Conservation (phyloP, 2,113 vertebrate genomes). For the Crotalus tigris region DNA sequence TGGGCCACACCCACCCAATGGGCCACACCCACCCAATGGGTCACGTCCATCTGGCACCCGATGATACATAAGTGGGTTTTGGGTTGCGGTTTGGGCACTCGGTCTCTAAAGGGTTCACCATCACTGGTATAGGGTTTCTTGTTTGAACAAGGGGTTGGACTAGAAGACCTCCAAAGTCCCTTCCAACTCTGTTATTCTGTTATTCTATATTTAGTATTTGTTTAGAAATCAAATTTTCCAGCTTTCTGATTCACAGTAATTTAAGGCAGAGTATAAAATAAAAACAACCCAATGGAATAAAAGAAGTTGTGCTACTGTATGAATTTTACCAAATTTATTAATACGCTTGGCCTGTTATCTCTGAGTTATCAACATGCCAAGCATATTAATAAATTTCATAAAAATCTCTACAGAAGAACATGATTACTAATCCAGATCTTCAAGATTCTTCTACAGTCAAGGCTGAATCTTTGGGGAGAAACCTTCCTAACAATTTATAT, state of each 20-base stretch:
- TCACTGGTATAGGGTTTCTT: no score
- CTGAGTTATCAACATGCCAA: neutral
- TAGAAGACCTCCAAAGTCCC: no score
- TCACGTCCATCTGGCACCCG: no score
- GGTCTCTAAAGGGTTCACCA: no score
- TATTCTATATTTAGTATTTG: neutral
- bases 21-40: no score
- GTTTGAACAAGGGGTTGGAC: neutral
- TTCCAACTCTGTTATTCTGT: no score
- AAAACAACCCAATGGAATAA: neutral
- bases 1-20: no score
- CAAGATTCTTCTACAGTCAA: neutral
- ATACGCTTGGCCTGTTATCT: no score
- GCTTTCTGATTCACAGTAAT: neutral
- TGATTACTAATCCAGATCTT: neutral
- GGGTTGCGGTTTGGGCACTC: no score
- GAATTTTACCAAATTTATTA: no score
- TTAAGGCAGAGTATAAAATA: neutral
- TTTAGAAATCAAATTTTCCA: neutral
- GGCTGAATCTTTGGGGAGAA: neutral
- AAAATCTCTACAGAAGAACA: neutral
- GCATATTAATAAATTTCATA: neutral
- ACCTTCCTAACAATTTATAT: neutral
- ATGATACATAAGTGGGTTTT: no score
- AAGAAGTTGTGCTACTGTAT: neutral